phyloP scores from a whole-genome alignment of 2,113 vertebrate genomes.

The Mystacornis crossleyi region DNA sequence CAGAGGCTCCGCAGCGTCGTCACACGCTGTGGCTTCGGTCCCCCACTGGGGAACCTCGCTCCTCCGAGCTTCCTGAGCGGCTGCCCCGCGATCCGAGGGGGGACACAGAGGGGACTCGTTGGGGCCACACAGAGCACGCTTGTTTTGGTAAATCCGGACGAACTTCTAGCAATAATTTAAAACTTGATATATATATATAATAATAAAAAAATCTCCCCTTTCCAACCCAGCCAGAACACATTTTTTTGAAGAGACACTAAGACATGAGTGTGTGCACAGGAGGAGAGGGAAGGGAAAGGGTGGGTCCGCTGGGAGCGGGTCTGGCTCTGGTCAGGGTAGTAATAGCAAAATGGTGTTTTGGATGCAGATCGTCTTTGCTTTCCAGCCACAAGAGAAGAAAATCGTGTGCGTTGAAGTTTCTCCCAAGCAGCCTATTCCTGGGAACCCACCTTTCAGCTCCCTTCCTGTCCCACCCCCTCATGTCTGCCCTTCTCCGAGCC shows the following conservation, averaged over 20 bases:
- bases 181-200: slow-evolving; percentile 84
- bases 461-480: slow-evolving; percentile 38
- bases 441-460: slow-evolving; percentile 53
- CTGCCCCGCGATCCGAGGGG: slow-evolving; percentile 64
- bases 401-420: slow-evolving; percentile 52
- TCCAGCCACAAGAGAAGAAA: slow-evolving; percentile 63
- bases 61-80: slow-evolving; percentile 55
- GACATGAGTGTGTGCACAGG: slow-evolving; percentile 61
- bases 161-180: slow-evolving; percentile 85
- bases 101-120: background rate
- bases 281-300: background rate
- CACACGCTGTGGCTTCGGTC: slow-evolving; percentile 24
- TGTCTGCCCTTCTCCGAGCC: background rate
- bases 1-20: slow-evolving; percentile 21
- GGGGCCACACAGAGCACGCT: slow-evolving; percentile 66
- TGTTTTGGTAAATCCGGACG: slow-evolving; percentile 81
- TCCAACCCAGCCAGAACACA: slow-evolving; percentile 61
- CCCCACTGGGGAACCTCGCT: slow-evolving; percentile 17
- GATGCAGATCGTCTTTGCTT: slow-evolving; percentile 54
- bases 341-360: slow-evolving; percentile 61
- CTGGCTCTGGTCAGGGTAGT: slow-evolving; percentile 58
- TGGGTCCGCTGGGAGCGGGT: background rate
- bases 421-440: slow-evolving; percentile 56
- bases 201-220: slow-evolving; percentile 74
- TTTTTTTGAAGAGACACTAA: slow-evolving; percentile 58